Conservation (phyloP, 2,797 vertebrate genomes). For the Pempheris klunzingeri region DNA sequence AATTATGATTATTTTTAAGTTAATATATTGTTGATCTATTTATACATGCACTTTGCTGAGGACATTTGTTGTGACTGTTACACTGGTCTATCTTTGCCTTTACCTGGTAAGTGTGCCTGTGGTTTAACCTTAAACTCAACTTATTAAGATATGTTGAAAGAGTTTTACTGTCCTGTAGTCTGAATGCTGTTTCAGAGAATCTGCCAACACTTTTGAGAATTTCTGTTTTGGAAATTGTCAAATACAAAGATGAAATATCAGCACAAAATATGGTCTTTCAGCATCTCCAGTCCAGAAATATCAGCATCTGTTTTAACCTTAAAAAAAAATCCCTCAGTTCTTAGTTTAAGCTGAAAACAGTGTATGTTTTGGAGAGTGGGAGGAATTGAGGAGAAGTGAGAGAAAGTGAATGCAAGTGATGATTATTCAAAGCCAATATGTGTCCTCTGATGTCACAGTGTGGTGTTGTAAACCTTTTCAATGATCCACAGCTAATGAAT, state of each 20-base stretch:
- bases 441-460: constrained; percentile 59
- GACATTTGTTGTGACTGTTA: neutral
- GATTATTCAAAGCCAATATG: constrained; percentile 60
- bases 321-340: constrained; percentile 11
- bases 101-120: constrained; percentile 16
- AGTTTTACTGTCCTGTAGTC: neutral
- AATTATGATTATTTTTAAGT: neutral
- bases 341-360: constrained; percentile 19
- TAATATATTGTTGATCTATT: neutral
- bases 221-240: neutral
- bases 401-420: constrained; percentile 37
- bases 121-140: constrained; percentile 27
- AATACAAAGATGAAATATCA: constrained; percentile 30
- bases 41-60: neutral
- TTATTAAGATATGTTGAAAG: constrained; percentile 12
- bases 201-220: neutral
- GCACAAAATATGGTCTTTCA: constrained; percentile 34
- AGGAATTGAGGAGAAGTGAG: constrained; percentile 4
- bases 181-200: constrained; percentile 17
- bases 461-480: constrained; percentile 40
- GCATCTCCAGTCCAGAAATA: constrained; percentile 16
- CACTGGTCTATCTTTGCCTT: neutral
- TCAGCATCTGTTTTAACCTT: constrained; percentile 32
- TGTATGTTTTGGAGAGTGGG: constrained; percentile 21
- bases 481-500: constrained; percentile 62